A percentile compares a stretch with the other conserved stretches of the same genome.
Evolutionary conservation across 2,888 invertebrate genomes (phyloP).

Genomic region (Patella ulyssiponensis): DNA sequence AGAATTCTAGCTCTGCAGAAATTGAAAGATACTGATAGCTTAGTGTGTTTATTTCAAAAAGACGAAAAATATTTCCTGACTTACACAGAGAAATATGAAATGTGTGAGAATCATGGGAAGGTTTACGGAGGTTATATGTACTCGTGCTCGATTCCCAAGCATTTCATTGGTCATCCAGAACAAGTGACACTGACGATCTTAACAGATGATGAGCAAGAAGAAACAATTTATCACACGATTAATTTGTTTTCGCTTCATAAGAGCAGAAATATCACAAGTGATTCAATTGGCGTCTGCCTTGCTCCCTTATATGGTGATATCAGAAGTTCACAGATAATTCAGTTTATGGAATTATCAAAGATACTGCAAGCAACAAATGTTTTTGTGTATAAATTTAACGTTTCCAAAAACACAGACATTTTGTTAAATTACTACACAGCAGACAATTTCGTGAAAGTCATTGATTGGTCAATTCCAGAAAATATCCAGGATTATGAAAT

Average conservation of each 20-base stretch:
- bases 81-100: slow-evolving; percentile 53
- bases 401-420: slow-evolving; percentile 46
- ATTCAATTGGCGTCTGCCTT: slow-evolving; percentile 62
- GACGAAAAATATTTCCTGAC: slow-evolving; percentile 24
- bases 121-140: slow-evolving; percentile 67
- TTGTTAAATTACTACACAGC: slow-evolving; percentile 56
- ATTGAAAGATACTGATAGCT: slow-evolving; percentile 34
- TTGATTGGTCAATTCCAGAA: slow-evolving; percentile 62
- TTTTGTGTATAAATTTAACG: slow-evolving; percentile 59
- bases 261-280: slow-evolving; percentile 12
- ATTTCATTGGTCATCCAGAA: slow-evolving; percentile 30
- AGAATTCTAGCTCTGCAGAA: slow-evolving; percentile 49
- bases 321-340: slow-evolving; percentile 57
- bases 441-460: slow-evolving; percentile 48
- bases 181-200: slow-evolving; percentile 35
- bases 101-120: slow-evolving; percentile 70
- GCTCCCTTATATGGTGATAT: slow-evolving; percentile 68
- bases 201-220: slow-evolving; percentile 14
- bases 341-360: slow-evolving; percentile 66
- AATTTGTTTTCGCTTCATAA: slow-evolving; percentile 9
- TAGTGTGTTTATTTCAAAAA: slow-evolving; percentile 47
- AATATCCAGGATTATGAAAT: slow-evolving; percentile 43
- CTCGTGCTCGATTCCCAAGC: slow-evolving; percentile 57
- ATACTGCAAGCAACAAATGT: slow-evolving; percentile 62
- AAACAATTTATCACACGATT: slow-evolving; percentile 11